Conservation (phyloP, 2,113 vertebrate species). For the Calyptommatus sinebrachiatus region DNA sequence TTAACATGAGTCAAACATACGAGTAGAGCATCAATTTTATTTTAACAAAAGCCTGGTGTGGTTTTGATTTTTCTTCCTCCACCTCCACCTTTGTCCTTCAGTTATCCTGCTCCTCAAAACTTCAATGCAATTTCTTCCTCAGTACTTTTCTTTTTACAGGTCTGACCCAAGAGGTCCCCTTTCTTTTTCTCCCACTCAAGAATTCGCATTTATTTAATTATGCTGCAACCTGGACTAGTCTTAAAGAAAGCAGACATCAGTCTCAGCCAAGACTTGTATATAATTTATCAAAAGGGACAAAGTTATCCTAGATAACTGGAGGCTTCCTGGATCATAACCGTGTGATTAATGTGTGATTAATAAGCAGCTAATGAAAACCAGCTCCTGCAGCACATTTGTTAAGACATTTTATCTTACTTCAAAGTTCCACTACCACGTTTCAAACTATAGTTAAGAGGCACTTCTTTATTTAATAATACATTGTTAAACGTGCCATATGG, state of each 20-base stretch:
- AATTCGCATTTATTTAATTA: conserved; percentile 44
- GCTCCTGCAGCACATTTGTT: conserved; percentile 45
- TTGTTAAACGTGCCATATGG: conserved; percentile 70
- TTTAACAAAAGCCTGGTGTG: conserved; percentile 13
- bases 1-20: conserved; percentile 18
- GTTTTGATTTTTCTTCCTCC: neutral
- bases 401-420: conserved; percentile 60
- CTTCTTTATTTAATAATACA: conserved; percentile 57
- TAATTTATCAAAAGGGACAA: conserved; percentile 59
- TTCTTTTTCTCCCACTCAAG: neutral
- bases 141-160: conserved; percentile 25
- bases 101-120: conserved; percentile 11
- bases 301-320: conserved; percentile 52
- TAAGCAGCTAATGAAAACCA: conserved; percentile 61
- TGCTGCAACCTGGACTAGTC: conserved; percentile 39
- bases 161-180: conserved; percentile 28
- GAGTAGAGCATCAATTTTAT: conserved; percentile 14
- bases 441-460: conserved; percentile 65
- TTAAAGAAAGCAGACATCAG: conserved; percentile 57
- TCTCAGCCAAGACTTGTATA: conserved; percentile 28
- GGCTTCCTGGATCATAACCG: conserved; percentile 46
- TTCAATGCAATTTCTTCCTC: neutral
- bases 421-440: conserved; percentile 58
- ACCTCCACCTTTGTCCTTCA: neutral
- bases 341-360: conserved; percentile 64